Evolutionary conservation across 2,797 vertebrate genomes (phyloP).

Genomic region (Microcaecilia unicolor): DNA sequence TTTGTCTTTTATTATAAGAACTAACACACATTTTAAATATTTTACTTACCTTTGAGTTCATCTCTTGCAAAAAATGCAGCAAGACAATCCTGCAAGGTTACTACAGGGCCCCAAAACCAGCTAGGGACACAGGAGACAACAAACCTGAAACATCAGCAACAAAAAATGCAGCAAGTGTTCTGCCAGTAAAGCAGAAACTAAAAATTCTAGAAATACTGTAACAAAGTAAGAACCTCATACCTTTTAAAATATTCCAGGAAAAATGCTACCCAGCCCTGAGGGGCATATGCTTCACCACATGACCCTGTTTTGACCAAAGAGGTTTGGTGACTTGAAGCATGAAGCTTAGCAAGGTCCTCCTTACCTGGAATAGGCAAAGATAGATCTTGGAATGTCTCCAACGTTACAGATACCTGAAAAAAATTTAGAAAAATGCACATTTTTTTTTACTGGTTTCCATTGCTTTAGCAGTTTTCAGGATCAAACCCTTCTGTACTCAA

Average conservation of each 20-base stretch:
- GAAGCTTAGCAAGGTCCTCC: slow-evolving; percentile 95
- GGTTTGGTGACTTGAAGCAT: slow-evolving; percentile 89
- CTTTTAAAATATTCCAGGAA: slow-evolving; percentile 98
- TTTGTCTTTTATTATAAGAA: neutral
- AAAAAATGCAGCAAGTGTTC: slow-evolving; percentile 39
- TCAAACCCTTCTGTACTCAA: no score
- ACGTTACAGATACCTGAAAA: slow-evolving; percentile 84
- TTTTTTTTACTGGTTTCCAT: no score
- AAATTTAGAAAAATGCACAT: slow-evolving; percentile 14
- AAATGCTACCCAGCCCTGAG: slow-evolving; percentile 94
- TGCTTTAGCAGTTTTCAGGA: no score
- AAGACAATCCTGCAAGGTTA: slow-evolving; percentile 96
- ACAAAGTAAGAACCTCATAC: slow-evolving; percentile 38
- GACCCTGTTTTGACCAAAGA: slow-evolving; percentile 90
- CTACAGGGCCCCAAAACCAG: slow-evolving; percentile 98
- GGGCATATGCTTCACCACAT: slow-evolving; percentile 89
- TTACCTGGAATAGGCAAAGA: slow-evolving; percentile 97
- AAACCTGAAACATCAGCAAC: slow-evolving; percentile 63
- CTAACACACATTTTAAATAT: slow-evolving; percentile 2
- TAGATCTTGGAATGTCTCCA: slow-evolving; percentile 98
- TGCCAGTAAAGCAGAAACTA: slow-evolving; percentile 52
- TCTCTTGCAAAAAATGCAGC: slow-evolving; percentile 97
- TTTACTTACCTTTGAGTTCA: slow-evolving; percentile 87
- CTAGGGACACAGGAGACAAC: slow-evolving; percentile 68
- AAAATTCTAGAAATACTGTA: slow-evolving; percentile 7